Conservation (phyloP, 2,888 invertebrate genomes). For the Dicycla oo region DNA sequence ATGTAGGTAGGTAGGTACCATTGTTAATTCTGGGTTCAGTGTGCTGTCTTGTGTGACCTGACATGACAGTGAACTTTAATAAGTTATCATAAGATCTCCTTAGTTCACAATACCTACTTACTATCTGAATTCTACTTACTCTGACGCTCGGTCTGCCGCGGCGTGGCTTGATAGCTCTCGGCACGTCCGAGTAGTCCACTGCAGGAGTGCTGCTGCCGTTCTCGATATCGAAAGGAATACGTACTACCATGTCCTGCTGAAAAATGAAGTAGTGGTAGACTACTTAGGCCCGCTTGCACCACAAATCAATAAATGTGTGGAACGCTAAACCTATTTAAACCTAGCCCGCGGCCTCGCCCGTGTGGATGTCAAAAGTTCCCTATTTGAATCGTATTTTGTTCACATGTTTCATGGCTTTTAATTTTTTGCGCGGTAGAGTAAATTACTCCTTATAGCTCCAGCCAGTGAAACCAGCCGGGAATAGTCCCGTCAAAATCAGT, state of each 20-base stretch:
- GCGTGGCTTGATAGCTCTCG: constrained; percentile 80
- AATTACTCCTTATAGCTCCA: too few relatives aligned
- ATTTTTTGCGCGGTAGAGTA: too few relatives aligned
- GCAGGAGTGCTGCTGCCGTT: constrained; percentile 70
- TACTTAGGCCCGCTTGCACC: too few relatives aligned
- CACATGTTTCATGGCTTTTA: too few relatives aligned
- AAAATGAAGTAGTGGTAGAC: neutral
- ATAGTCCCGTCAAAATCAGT: too few relatives aligned
- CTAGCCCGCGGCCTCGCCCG: too few relatives aligned
- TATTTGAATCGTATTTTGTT: too few relatives aligned
- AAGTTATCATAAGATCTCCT: neutral
- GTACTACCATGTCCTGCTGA: constrained; percentile 82
- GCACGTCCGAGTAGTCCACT: constrained; percentile 76
- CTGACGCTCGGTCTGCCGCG: constrained; percentile 84
- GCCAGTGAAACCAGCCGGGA: too few relatives aligned
- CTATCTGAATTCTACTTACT: constrained; percentile 65
- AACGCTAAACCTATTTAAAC: neutral
- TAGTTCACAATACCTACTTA: neutral
- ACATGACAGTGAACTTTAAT: neutral
- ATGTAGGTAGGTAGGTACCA: neutral
- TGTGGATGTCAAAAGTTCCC: too few relatives aligned
- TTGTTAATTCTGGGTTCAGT: neutral
- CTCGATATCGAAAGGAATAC: constrained; percentile 87
- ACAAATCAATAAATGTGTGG: neutral
- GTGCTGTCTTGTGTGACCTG: neutral